phyloP scores from a whole-genome alignment of 2,888 invertebrate species.

The Eupithecia tripunctaria region DNA sequence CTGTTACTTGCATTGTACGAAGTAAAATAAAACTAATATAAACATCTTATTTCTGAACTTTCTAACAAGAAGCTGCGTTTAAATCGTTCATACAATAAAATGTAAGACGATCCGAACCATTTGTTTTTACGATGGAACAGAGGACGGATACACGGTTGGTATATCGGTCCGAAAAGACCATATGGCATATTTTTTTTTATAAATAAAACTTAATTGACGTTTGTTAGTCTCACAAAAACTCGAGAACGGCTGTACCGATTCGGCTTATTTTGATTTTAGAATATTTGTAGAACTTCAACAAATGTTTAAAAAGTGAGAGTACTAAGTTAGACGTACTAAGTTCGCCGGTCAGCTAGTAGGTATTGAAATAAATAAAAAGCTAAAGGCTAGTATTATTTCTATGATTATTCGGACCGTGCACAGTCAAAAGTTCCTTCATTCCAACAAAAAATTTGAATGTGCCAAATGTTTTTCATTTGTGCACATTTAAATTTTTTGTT shows the following conservation, averaged over 20 bases:
- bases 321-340: too few relatives aligned
- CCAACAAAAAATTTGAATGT: too few relatives aligned
- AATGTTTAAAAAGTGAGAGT: too few relatives aligned
- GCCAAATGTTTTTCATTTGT: too few relatives aligned
- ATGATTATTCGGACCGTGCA: neutral
- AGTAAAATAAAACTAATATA: slow-evolving; percentile 16
- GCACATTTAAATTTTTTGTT: neutral
- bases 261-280: too few relatives aligned
- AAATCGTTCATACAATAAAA: slow-evolving; percentile 26
- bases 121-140: slow-evolving; percentile 28
- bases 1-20: slow-evolving; percentile 2
- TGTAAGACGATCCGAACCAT: slow-evolving; percentile 29
- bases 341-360: too few relatives aligned
- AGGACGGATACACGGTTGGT: neutral
- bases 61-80: slow-evolving; percentile 32
- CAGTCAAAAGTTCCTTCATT: too few relatives aligned
- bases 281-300: too few relatives aligned
- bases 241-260: too few relatives aligned
- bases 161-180: neutral
- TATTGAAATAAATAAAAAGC: neutral
- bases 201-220: too few relatives aligned
- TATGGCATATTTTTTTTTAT: too few relatives aligned
- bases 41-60: slow-evolving; percentile 27
- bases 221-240: too few relatives aligned
- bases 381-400: neutral